Conservation (phyloP, 2,888 invertebrate species). For the Eupithecia centaureata region DNA sequence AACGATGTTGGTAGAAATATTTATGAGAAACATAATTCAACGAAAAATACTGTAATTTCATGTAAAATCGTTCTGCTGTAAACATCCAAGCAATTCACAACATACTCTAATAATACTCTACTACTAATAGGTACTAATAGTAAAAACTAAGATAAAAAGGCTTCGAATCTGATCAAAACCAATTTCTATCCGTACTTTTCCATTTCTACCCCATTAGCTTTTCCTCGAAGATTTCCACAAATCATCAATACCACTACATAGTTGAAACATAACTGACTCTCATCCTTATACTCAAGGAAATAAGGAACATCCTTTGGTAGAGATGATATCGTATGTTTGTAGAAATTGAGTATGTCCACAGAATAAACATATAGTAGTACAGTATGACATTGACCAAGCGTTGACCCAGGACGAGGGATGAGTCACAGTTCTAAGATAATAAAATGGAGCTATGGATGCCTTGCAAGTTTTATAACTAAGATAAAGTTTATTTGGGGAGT, state of each 20-base stretch:
- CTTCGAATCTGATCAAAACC: background rate
- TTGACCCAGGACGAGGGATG: conserved; percentile 50
- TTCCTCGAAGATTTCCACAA: conserved; percentile 46
- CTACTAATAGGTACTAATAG: too few species aligned
- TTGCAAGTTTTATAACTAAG: conserved; percentile 1
- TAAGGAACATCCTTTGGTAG: background rate
- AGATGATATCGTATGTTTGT: conserved; percentile 26
- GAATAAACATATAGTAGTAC: too few species aligned
- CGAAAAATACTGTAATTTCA: too few species aligned
- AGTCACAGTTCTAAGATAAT: conserved; percentile 41
- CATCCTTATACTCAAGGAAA: background rate
- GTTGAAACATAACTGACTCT: background rate
- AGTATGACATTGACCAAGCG: conserved; percentile 66
- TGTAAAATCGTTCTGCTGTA: too few species aligned
- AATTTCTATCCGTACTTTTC: conserved; percentile 31
- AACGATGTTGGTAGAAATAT: background rate
- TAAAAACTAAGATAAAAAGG: background rate
- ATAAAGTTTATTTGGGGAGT: conserved; percentile 7
- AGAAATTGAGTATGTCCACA: conserved; percentile 34
- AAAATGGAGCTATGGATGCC: background rate
- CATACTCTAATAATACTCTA: too few species aligned
- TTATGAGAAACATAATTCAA: too few species aligned
- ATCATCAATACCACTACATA: conserved; percentile 4
- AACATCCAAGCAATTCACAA: too few species aligned
- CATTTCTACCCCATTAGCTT: conserved; percentile 58